Evolutionary conservation across 2,888 invertebrate genomes (phyloP).

Genomic region (Shargacucullia verbasci): DNA sequence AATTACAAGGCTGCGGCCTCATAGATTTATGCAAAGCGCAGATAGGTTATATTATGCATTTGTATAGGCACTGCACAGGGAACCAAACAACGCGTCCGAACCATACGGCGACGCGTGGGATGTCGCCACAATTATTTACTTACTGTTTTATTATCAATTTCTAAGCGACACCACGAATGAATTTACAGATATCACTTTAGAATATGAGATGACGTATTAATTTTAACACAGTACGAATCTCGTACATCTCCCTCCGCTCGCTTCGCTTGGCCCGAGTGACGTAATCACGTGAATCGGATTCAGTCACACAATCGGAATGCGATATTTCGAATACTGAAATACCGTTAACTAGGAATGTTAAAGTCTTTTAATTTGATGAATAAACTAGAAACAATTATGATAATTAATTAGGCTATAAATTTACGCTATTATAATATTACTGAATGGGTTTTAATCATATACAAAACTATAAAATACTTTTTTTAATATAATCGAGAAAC

Average conservation of each 20-base stretch:
- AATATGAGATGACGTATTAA: slow-evolving; percentile 85
- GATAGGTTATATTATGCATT: slow-evolving; percentile 88
- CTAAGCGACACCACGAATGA: slow-evolving; percentile 66
- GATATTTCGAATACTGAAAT: slow-evolving; percentile 28
- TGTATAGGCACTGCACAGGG: slow-evolving; percentile 83
- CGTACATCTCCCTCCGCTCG: slow-evolving; percentile 80
- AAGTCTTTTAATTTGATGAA: neutral
- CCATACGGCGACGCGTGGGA: slow-evolving; percentile 62
- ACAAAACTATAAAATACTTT: neutral
- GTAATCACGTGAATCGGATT: slow-evolving; percentile 65
- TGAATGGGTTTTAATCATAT: neutral
- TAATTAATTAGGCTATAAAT: too few species aligned
- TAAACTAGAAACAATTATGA: too few species aligned
- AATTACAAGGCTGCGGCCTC: slow-evolving; percentile 82
- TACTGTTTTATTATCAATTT: slow-evolving; percentile 75
- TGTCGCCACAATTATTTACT: slow-evolving; percentile 69
- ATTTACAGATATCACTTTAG: slow-evolving; percentile 72
- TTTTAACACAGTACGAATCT: slow-evolving; percentile 80
- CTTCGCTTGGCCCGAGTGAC: slow-evolving; percentile 83
- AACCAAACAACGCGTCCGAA: slow-evolving; percentile 82
- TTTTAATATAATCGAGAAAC: slow-evolving; percentile 2
- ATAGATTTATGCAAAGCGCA: slow-evolving; percentile 83
- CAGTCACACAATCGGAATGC: slow-evolving; percentile 40
- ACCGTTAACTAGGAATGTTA: neutral
- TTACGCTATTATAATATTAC: too few species aligned